Percentiles rank a stretch among this genome's conserved stretches.
These are phyloP conservation scores for Pseudococcus longispinus DNA, from an alignment of 2,888 invertebrate genomes.

Conservation along the genomic window DNA sequence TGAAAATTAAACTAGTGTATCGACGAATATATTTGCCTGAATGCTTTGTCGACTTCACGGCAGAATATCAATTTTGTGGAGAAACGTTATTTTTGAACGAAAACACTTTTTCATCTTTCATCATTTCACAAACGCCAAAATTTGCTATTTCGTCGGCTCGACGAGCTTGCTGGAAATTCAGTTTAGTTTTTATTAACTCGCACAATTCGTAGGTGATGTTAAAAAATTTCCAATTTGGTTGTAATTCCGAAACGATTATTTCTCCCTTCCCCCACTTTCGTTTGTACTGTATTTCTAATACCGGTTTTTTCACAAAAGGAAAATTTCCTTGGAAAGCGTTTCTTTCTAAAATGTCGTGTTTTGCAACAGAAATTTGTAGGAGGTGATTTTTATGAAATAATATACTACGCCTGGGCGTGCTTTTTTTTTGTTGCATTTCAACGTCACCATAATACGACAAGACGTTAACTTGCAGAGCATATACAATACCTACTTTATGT, in stretches of 20 bases:
- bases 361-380: not conserved
- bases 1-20: not conserved
- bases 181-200: conserved; percentile 12
- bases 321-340: not conserved
- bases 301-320: not conserved
- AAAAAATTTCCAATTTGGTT: not conserved
- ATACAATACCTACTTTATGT: not conserved
- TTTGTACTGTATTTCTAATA: not conserved
- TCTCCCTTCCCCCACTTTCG: not conserved
- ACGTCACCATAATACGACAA: not conserved
- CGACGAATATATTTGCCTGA: not conserved
- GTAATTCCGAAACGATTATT: conserved; percentile 11
- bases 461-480: not conserved
- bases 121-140: not conserved
- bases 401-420: not conserved
- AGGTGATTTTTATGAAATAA: not conserved
- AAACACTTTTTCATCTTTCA: conserved; percentile 10
- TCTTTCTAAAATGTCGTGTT: not conserved
- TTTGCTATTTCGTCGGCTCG: not conserved
- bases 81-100: not conserved
- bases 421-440: not conserved
- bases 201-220: not conserved
- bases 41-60: not conserved
- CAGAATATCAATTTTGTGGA: not conserved
- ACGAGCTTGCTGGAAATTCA: not conserved